Evolutionary conservation across 2,888 invertebrate species (phyloP).

Genomic region (Tetramorium bicarinatum): DNA sequence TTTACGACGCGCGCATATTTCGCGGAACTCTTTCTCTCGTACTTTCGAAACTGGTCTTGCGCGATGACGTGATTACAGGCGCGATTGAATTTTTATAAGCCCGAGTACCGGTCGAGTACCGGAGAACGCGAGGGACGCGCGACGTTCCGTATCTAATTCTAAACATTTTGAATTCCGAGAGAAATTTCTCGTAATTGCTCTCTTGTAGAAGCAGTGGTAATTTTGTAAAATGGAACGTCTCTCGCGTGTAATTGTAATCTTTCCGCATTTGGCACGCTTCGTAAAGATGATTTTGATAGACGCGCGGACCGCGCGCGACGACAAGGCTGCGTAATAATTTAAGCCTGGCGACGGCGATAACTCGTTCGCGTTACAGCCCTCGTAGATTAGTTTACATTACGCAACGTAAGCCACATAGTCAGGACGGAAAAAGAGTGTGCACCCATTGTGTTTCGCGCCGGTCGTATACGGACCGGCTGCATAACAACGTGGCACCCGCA

Average conservation of each 20-base stretch:
- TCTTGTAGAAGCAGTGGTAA: background rate
- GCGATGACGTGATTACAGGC: background rate
- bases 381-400: slow-evolving; percentile 75
- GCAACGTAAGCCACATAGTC: slow-evolving; percentile 55
- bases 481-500: slow-evolving; percentile 71
- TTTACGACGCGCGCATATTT: slow-evolving; percentile 54
- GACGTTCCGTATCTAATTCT: background rate
- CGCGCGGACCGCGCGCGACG: slow-evolving; percentile 13
- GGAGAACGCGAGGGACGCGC: too few species aligned
- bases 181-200: background rate
- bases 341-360: slow-evolving; percentile 46
- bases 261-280: background rate
- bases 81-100: slow-evolving; percentile 4
- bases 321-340: slow-evolving; percentile 49
- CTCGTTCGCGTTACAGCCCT: slow-evolving; percentile 51
- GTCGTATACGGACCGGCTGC: slow-evolving; percentile 36
- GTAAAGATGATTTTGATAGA: slow-evolving; percentile 11
- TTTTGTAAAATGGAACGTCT: background rate
- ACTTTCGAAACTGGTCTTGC: slow-evolving; percentile 21
- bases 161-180: background rate
- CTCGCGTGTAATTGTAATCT: background rate
- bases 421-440: slow-evolving; percentile 65
- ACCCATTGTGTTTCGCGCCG: slow-evolving; percentile 62
- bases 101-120: background rate
- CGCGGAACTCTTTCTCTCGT: slow-evolving; percentile 24